Conservation (phyloP, 2,888 invertebrate species). For the Athrips mouffetella region DNA sequence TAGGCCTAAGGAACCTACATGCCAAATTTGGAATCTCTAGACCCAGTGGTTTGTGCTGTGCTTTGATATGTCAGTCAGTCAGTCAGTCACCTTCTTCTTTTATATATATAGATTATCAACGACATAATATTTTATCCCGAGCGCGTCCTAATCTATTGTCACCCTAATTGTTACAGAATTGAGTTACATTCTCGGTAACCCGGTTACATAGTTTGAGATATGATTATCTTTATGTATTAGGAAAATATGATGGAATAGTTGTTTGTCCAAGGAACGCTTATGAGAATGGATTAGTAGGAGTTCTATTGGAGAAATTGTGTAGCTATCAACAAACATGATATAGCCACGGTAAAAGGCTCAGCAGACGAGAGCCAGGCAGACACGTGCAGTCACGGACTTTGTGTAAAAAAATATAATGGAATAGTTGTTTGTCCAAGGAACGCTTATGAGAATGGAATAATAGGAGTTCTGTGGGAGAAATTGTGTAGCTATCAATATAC, state of each 20-base stretch:
- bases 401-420: not conserved
- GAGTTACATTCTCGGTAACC: slow-evolving; percentile 7
- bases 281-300: not conserved
- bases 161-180: slow-evolving; percentile 2
- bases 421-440: not conserved
- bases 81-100: no score
- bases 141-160: not conserved
- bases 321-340: no score
- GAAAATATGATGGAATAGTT: not conserved
- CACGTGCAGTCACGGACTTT: no score
- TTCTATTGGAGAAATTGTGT: not conserved
- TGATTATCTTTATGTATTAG: slow-evolving; percentile 8
- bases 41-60: no score
- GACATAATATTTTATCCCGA: not conserved
- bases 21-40: no score
- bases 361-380: no score
- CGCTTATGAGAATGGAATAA: not conserved
- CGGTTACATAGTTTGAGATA: not conserved
- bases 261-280: not conserved
- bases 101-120: no score
- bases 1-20: no score
- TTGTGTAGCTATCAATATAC: no score
- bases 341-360: no score
- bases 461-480: not conserved
- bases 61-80: no score